A percentile compares a stretch with the other conserved stretches of the same genome.
Evolutionary conservation across 2,888 invertebrate species (phyloP).

Genomic region (Melinaea menophilus): DNA sequence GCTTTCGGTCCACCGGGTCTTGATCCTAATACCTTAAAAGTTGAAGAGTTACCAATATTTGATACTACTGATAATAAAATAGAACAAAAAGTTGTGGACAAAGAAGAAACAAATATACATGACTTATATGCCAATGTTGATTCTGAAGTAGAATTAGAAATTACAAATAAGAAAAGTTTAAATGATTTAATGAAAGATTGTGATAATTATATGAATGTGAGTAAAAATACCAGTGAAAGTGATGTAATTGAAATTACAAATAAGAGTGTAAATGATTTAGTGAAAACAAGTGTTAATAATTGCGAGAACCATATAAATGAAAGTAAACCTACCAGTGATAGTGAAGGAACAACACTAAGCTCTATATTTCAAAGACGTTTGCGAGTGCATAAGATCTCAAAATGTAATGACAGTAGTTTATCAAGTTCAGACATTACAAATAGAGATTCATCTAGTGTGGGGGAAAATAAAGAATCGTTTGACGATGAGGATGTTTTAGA

Average conservation of each 20-base stretch:
- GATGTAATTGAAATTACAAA: constrained; percentile 11
- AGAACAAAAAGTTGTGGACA: neutral
- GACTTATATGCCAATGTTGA: constrained; percentile 7
- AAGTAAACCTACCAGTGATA: neutral
- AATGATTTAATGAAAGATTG: neutral
- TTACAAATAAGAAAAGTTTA: constrained; percentile 13
- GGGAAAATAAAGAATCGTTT: constrained; percentile 26
- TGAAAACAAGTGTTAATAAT: neutral
- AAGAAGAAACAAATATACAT: neutral
- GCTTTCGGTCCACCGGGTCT: constrained; percentile 24
- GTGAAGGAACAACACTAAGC: neutral
- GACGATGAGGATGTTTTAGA: constrained; percentile 38
- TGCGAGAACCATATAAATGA: neutral
- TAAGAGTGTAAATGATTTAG: constrained; percentile 5
- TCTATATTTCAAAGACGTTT: constrained; percentile 26
- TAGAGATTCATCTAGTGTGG: constrained; percentile 37
- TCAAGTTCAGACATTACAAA: constrained; percentile 39
- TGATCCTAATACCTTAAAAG: constrained; percentile 9
- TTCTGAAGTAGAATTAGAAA: constrained; percentile 13
- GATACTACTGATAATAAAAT: neutral
- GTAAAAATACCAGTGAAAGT: neutral
- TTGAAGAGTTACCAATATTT: neutral
- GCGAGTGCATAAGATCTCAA: constrained; percentile 25
- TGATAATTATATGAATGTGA: neutral
- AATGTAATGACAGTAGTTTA: constrained; percentile 26